Conservation (phyloP, 1,140 invertebrate genomes). For the Ceratina australensis region DNA sequence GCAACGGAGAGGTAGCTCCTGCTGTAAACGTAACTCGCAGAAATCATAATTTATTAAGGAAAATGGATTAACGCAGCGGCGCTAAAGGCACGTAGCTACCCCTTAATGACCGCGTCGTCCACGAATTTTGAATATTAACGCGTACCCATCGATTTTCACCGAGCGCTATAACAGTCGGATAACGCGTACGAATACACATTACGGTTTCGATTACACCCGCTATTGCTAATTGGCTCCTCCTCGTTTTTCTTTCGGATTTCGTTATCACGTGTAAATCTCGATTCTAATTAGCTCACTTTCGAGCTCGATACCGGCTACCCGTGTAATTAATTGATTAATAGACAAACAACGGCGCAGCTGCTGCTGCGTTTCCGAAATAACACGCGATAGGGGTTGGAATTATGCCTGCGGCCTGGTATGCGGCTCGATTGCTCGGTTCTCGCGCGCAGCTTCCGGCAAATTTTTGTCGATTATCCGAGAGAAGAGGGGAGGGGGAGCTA, state of each 20-base stretch:
- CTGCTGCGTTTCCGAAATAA: not conserved
- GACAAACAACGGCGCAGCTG: not conserved
- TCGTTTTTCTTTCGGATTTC: too few species aligned
- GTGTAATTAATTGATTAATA: too few species aligned
- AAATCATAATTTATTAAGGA: constrained; percentile 31
- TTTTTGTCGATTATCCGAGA: constrained; percentile 1
- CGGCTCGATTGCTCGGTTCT: not conserved
- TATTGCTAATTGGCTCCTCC: too few species aligned
- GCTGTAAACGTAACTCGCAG: not conserved
- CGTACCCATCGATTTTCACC: not conserved
- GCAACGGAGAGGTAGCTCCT: not conserved
- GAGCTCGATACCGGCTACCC: too few species aligned
- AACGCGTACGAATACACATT: too few species aligned
- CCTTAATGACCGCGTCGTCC: not conserved
- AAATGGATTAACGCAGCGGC: constrained; percentile 18
- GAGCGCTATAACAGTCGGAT: too few species aligned
- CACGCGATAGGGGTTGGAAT: not conserved
- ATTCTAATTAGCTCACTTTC: too few species aligned
- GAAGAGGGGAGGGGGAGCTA: constrained; percentile 17
- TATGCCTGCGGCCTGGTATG: not conserved
- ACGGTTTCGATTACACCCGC: too few species aligned
- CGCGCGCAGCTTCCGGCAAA: too few species aligned
- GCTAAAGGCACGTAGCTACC: not conserved
- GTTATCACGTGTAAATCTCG: too few species aligned
- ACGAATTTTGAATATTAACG: not conserved